These are phyloP conservation scores for Nasonia oneida DNA, from an alignment of 2,888 invertebrate species.

Conservation along the genomic window DNA sequence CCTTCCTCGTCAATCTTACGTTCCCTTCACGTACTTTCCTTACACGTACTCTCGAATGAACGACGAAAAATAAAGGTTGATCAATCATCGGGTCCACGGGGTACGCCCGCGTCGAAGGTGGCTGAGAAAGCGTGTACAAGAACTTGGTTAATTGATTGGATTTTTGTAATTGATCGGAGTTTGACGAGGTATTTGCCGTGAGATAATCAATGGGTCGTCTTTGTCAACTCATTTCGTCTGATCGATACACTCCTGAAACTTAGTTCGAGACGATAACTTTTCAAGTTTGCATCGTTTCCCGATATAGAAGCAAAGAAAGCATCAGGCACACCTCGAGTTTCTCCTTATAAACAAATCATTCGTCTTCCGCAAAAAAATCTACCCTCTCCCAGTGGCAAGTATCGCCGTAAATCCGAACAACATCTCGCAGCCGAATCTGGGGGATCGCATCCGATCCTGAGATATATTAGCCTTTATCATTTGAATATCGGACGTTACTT, in stretches of 20 bases:
- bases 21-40: not conserved
- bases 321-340: too few species aligned
- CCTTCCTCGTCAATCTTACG: not conserved
- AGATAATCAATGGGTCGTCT: not conserved
- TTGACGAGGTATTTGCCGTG: not conserved
- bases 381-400: not conserved
- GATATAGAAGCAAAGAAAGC: too few species aligned
- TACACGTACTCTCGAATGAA: not conserved
- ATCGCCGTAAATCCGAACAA: not conserved
- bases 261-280: too few species aligned
- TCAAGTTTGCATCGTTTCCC: too few species aligned
- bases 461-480: too few species aligned
- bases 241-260: too few species aligned
- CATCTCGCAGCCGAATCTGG: not conserved
- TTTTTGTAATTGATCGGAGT: not conserved
- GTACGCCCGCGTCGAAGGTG: not conserved
- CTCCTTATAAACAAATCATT: not conserved
- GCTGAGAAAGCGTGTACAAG: not conserved
- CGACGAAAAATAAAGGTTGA: constrained; percentile 11
- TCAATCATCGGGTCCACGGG: constrained; percentile 6
- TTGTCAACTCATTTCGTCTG: not conserved
- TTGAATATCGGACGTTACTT: not conserved
- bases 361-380: not conserved
- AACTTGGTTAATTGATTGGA: not conserved
- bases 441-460: not conserved